phyloP scores from a whole-genome alignment of 2,113 vertebrate genomes.

The Bufo bufo region DNA sequence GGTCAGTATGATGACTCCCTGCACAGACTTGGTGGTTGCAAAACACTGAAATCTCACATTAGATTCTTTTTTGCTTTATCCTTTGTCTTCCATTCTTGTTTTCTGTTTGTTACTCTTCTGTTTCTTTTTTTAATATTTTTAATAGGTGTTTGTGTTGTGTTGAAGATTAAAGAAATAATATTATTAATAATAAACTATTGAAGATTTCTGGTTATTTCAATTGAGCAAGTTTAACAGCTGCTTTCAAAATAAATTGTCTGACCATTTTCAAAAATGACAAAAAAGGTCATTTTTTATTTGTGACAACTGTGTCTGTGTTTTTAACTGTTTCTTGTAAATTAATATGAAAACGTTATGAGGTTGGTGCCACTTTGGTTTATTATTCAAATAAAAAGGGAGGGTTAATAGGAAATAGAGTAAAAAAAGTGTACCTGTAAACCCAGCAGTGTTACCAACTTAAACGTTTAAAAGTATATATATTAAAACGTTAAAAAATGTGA shows the following conservation, averaged over 20 bases:
- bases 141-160: conserved; percentile 98
- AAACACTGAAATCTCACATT: conserved; percentile 52
- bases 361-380: conserved; percentile 86
- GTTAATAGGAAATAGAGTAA: conserved; percentile 69
- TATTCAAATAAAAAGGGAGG: conserved; percentile 94
- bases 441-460: conserved; percentile 99
- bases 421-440: conserved; percentile 91
- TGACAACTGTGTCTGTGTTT: conserved; percentile 99
- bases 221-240: conserved; percentile 98
- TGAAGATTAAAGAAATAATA: conserved; percentile 73
- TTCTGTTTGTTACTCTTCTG: conserved; percentile 36
- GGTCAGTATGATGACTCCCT: conserved; percentile 18
- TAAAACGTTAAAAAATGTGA: conserved; percentile 85
- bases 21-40: conserved; percentile 32
- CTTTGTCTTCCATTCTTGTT: conserved; percentile 57
- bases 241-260: conserved; percentile 87
- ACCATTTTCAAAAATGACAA: conserved; percentile 98
- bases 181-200: conserved; percentile 59
- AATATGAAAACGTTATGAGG: conserved; percentile 99
- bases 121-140: conserved; percentile 68
- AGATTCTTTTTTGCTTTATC: conserved; percentile 45
- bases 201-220: conserved; percentile 98
- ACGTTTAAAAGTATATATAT: conserved; percentile 92
- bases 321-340: conserved; percentile 99
- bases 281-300: conserved; percentile 88